Evolutionary conservation across 2,797 vertebrate species (phyloP).

Genomic region (Pangasius mekongensis): DNA sequence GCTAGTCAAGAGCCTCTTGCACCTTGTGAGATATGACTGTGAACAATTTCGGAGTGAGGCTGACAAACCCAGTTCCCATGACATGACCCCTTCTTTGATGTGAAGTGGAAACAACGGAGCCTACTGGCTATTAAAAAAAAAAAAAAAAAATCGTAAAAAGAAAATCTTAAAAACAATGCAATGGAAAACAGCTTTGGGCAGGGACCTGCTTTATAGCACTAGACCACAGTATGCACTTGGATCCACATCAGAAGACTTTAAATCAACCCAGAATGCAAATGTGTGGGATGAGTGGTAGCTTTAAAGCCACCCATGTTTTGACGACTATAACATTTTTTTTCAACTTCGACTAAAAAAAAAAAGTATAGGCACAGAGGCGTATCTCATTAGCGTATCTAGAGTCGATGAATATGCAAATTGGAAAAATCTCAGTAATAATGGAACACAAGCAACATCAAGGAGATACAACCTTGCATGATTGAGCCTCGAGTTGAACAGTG

Average conservation of each 20-base stretch:
- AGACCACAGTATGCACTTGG: not conserved
- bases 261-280: not conserved
- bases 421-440: constrained; percentile 2
- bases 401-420: constrained; percentile 1
- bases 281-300: not conserved
- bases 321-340: not conserved
- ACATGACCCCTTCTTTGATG: not conserved
- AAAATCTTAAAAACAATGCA: not conserved
- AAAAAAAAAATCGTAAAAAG: not conserved
- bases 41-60: not conserved
- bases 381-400: not conserved
- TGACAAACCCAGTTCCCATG: not conserved
- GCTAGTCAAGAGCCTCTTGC: not conserved
- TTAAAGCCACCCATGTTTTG: not conserved
- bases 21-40: not conserved
- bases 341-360: not conserved
- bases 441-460: constrained; percentile 1
- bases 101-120: not conserved
- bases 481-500: not conserved
- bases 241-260: constrained; percentile 26
- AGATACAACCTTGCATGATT: not conserved
- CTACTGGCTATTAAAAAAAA: not conserved
- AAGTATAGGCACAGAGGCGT: not conserved
- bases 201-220: not conserved
- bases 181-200: constrained; percentile 8